A percentile compares a stretch with the other conserved stretches of the same genome.
Evolutionary conservation across 92 coral and sea anemone species (phyloP).

Genomic region (Anthopleura xanthogrammica): DNA sequence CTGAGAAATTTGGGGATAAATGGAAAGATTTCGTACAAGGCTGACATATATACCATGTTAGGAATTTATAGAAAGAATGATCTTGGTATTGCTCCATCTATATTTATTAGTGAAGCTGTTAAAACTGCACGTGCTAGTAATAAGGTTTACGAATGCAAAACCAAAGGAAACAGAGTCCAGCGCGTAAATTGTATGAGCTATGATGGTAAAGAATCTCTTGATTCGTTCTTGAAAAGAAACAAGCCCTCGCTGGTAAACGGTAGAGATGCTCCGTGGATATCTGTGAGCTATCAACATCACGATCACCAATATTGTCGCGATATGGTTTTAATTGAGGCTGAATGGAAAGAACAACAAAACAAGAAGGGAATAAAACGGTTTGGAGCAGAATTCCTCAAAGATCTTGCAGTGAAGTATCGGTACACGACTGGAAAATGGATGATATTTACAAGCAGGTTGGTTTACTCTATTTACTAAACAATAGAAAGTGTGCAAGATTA

Average conservation of each 20-base stretch:
- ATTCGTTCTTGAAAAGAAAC: neutral
- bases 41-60: conserved; percentile 29
- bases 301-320: neutral
- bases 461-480: neutral
- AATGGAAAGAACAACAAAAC: conserved; percentile 4
- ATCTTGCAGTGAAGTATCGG: conserved; percentile 21
- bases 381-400: neutral
- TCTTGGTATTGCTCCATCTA: neutral
- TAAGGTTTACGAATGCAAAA: neutral
- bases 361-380: neutral
- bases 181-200: neutral
- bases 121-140: neutral
- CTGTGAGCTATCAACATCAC: neutral
- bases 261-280: neutral
- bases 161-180: neutral
- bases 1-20: conserved; percentile 23
- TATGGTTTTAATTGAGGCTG: neutral
- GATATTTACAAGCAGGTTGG: conserved; percentile 25
- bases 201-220: neutral
- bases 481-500: too few relatives aligned
- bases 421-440: conserved; percentile 38
- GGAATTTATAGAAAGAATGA: conserved; percentile 20
- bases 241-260: neutral
- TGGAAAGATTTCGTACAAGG: conserved; percentile 7
- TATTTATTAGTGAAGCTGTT: neutral